Evolutionary conservation across 2,888 invertebrate species (phyloP).

Genomic region (Xestia c-nigrum): DNA sequence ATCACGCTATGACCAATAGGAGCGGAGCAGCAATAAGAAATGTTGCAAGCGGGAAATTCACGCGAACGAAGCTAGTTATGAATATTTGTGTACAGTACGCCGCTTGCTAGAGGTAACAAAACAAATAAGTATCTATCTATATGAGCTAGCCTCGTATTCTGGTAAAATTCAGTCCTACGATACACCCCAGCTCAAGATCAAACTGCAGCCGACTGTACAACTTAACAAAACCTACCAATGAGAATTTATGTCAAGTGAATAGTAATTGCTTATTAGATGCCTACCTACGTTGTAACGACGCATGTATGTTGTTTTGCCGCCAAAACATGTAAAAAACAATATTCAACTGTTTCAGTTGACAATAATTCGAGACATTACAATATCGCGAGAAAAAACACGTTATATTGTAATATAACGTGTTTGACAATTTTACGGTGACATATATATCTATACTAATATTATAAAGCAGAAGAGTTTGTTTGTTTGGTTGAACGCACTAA

Average conservation of each 20-base stretch:
- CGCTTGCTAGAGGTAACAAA: background rate
- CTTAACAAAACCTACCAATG: slow-evolving; percentile 12
- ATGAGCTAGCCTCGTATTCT: background rate
- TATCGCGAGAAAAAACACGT: no score
- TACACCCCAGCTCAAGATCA: background rate
- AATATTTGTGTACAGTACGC: background rate
- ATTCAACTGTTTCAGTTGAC: background rate
- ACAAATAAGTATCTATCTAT: background rate
- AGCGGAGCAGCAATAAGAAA: no score
- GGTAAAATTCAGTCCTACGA: background rate
- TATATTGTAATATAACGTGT: no score
- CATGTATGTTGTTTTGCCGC: background rate
- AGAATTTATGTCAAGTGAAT: slow-evolving; percentile 34
- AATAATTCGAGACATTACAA: no score
- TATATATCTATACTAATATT: no score
- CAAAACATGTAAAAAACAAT: background rate
- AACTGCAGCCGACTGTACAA: background rate
- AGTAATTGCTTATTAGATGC: slow-evolving; percentile 34
- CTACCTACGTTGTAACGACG: background rate
- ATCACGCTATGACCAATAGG: no score
- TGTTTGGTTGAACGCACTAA: no score
- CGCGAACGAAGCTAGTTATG: no score
- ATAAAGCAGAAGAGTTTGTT: no score
- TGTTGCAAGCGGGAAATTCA: no score
- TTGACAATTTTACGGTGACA: no score